Conservation (phyloP, 2,797 vertebrate genomes). For the Thaleichthys pacificus region DNA sequence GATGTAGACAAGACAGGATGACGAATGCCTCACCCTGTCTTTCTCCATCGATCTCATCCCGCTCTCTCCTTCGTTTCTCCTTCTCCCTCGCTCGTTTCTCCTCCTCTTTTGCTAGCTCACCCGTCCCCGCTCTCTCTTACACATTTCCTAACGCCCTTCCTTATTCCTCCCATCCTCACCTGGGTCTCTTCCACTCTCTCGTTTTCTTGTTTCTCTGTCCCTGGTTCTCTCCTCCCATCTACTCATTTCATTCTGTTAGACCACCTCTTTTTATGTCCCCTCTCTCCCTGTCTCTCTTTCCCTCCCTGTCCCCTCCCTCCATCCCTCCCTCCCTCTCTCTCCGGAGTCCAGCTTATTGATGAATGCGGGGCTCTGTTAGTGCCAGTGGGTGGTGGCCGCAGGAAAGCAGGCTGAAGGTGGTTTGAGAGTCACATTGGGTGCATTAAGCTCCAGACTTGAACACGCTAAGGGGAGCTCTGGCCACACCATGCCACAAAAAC, state of each 20-base stretch:
- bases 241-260: too few relatives aligned
- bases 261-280: neutral
- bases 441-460: slow-evolving; percentile 18
- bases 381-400: slow-evolving; percentile 25
- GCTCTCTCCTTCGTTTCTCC: neutral
- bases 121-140: neutral
- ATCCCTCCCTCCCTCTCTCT: slow-evolving; percentile 2
- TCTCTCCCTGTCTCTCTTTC: slow-evolving; percentile 2
- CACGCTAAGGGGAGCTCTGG: neutral
- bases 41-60: neutral
- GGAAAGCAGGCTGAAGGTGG: slow-evolving; percentile 41
- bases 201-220: neutral
- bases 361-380: slow-evolving; percentile 26
- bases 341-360: slow-evolving; percentile 24
- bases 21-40: neutral
- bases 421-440: slow-evolving; percentile 27
- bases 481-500: slow-evolving; percentile 33
- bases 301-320: neutral
- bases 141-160: neutral
- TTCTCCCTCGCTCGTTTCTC: neutral
- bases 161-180: neutral
- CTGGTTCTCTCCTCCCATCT: too few relatives aligned
- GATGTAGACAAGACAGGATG: neutral
- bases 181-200: neutral
- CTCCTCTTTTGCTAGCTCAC: neutral